Evolutionary conservation across 2,797 vertebrate species (phyloP).

Genomic region (Euthynnus affinis): DNA sequence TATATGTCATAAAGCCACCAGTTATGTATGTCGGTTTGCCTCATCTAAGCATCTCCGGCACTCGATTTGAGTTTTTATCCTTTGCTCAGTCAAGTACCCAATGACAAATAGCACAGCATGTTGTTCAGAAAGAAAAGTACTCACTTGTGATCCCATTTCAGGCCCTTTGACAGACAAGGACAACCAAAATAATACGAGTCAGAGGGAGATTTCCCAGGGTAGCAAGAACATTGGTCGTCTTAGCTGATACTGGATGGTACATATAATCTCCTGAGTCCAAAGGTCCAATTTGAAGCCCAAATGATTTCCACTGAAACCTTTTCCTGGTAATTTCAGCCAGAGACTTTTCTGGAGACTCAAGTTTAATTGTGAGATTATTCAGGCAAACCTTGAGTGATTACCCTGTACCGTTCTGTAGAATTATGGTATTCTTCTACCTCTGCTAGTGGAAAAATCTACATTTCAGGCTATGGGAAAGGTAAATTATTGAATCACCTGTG

Average conservation of each 20-base stretch:
- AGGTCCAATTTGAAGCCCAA: conserved; percentile 61
- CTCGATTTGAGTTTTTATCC: conserved; percentile 54
- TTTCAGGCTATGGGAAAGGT: conserved; percentile 15
- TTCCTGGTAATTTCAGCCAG: conserved; percentile 47
- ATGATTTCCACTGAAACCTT: conserved; percentile 53
- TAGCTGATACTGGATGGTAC: conserved; percentile 41
- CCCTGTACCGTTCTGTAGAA: conserved; percentile 28
- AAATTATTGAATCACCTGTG: conserved; percentile 11
- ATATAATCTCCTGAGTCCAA: conserved; percentile 29
- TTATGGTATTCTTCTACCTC: conserved; percentile 20
- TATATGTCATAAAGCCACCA: conserved; percentile 49
- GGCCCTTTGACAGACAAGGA: conserved; percentile 42
- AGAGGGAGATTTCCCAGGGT: conserved; percentile 67
- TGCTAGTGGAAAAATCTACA: conserved; percentile 10
- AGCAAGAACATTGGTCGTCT: conserved; percentile 46
- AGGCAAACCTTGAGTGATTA: conserved; percentile 49
- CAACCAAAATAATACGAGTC: conserved; percentile 61
- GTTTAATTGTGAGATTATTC: conserved; percentile 65
- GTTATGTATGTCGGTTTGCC: conserved; percentile 41
- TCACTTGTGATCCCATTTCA: conserved; percentile 37
- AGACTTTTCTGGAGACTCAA: conserved; percentile 23
- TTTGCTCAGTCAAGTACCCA: conserved; percentile 12
- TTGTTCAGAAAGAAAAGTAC: conserved; percentile 43
- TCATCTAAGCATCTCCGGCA: conserved; percentile 32
- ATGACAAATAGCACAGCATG: conserved; percentile 29